Base-by-base conservation (phyloP, 2,113 vertebrate species). In the Equus quagga region DNA sequence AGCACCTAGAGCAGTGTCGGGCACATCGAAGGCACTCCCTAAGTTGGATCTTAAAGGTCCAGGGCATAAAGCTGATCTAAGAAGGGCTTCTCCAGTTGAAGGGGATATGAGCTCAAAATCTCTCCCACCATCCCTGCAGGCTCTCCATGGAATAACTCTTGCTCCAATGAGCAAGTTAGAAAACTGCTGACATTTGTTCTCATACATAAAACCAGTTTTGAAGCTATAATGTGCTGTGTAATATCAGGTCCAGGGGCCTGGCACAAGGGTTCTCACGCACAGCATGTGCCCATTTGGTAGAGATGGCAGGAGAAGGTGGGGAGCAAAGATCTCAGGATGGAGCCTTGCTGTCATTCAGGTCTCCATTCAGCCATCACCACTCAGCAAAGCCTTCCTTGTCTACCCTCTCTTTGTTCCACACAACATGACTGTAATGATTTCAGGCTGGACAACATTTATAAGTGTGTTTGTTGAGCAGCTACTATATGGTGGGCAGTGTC, bases 61-160 rank as follows among this genome's bases (percentile, higher is more conserved):
- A 62, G 36, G 7, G n/a, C 82, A 72, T 54, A 96, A 96, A 94
- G 86, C n/a, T 4, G 13, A 49, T 58, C n/a, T 19, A 87, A 91
- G 86, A 89, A 60, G 17, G 60, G 19, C 65, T 67, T 19, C 23
- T 54, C 69, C 23, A 87, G 21, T 33, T 79, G 18, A 84, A 62
- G 78, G 24, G 41, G 54, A n/a, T 49, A 26, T 56, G 73, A 95
- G 33, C 24, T 94, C 78, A 54, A 49, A 81, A 56, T 41, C 23
- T 65, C 41, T 81, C 87, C 83, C 49, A 23, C 46, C 67, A 33
- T 44, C 24, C 24, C 65, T 67, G 8, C 28, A 64, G 33, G 72
- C 18, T 89, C 31, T 85, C n/a, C 6, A 0, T 54, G 36, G 81
- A 73, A n/a, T 44, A 75, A 24, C 58, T 73, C 58, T 31, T 41